These are phyloP conservation scores for Manis pentadactyla DNA, from an alignment of 2,797 vertebrate species.

Conservation along the genomic window DNA sequence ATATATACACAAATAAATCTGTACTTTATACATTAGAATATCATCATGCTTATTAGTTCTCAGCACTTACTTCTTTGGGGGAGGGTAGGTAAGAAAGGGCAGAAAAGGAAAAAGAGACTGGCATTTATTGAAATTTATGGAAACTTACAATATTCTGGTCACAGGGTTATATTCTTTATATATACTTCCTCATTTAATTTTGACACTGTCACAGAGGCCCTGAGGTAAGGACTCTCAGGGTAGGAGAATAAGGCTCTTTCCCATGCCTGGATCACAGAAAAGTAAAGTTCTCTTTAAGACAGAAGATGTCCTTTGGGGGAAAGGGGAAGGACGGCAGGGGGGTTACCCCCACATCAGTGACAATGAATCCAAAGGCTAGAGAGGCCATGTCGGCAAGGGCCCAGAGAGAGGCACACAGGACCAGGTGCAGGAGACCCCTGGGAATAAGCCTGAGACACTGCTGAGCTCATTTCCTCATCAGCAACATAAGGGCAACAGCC, in stretches of 20 bases:
- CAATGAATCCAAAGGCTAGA: not conserved
- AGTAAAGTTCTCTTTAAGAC: not conserved
- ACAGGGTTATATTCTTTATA: not conserved
- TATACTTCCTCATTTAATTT: not conserved
- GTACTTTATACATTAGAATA: not conserved
- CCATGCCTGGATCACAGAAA: not conserved
- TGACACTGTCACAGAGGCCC: not conserved
- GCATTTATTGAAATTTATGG: not conserved
- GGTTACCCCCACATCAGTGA: not conserved
- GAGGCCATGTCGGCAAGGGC: not conserved
- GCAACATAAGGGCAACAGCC: not conserved
- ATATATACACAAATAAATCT: not conserved
- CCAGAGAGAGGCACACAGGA: not conserved
- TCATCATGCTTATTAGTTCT: not conserved
- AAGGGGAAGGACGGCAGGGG: not conserved
- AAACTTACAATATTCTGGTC: not conserved
- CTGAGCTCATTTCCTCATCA: not conserved
- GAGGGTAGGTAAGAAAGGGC: not conserved
- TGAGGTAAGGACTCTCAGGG: not conserved
- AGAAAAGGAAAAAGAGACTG: not conserved
- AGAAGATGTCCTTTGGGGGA: not conserved
- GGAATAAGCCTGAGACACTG: not conserved
- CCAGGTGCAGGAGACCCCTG: not conserved
- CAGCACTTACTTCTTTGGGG: not conserved
- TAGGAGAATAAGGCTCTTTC: not conserved